Evolutionary conservation across 1,140 invertebrate genomes (phyloP), one percentile per base, ranked within the genome.

Genomic region (Magallana gigas): DNA sequence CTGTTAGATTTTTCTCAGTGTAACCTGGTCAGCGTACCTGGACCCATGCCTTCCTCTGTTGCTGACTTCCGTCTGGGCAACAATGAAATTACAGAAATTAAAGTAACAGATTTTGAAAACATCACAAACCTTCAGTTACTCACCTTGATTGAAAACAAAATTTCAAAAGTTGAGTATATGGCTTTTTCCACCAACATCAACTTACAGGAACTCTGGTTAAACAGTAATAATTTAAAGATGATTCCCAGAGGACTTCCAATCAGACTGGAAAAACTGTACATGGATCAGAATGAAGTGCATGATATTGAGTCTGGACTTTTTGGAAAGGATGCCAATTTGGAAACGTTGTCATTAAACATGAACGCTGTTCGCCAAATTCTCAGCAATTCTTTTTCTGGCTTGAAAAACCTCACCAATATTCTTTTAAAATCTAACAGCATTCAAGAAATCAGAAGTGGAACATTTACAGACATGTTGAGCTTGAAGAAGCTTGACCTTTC

Each of bases 21-120:
- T 1, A 97, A 97, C 56, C 95, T 99, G 16, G 96, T 96, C 84
- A 96, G 96, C 91, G 96, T 99, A 29, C 98, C 98, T 1, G 96
- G 97, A 82, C 96, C 97, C 68, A 95, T 98, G 82, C 98, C 98
- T 8, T 96, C 97, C 92, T 98, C 97, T 1, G 97, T 99, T 18
- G 95, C 97, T 36, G 97, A 97, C 87, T 95, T 99, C 29, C 96
- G 97, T 57, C 94, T 98, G 0, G 96, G 97, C 1, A 96, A 97
- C 16, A 99, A 99, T 92, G 96, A 96, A 89, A 96, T 98, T 71
- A 96, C 95, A 12, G 83, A 96, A 0, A 96, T 98, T n/a, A 96
- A 96, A 71, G 96, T 97, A 89, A 97, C 97, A 16, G 98, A 98
- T 92, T 95, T 99, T 86, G 97, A 98, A 91, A 98, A 97, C 89